Evolutionary conservation across 2,797 vertebrate genomes (phyloP).

Genomic region (Microcaecilia unicolor): DNA sequence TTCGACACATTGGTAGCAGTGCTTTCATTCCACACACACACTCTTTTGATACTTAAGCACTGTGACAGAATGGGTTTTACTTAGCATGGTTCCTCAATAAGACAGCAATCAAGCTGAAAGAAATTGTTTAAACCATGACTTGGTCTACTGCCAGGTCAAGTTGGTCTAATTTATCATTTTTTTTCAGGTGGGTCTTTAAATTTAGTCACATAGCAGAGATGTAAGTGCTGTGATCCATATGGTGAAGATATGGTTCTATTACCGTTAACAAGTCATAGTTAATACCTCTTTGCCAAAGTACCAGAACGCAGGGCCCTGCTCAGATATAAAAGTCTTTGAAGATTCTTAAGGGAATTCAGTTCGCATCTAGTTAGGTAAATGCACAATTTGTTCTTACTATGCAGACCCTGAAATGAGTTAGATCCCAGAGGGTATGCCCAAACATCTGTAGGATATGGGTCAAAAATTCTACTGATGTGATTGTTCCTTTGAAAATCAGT

Average conservation of each 20-base stretch:
- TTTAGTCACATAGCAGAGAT: slow-evolving; percentile 43
- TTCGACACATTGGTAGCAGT: slow-evolving; percentile 53
- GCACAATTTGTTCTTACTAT: slow-evolving; percentile 51
- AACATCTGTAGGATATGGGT: slow-evolving; percentile 50
- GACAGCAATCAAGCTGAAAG: slow-evolving; percentile 58
- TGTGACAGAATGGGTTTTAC: slow-evolving; percentile 57
- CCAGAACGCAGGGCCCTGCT: slow-evolving; percentile 42
- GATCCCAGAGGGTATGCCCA: slow-evolving; percentile 35
- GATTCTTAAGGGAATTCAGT: slow-evolving; percentile 44
- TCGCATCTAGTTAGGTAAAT: slow-evolving; percentile 41
- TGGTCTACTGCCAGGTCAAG: slow-evolving; percentile 61
- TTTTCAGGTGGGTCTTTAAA: slow-evolving; percentile 53
- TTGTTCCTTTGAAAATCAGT: slow-evolving; percentile 49
- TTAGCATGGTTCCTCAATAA: slow-evolving; percentile 53
- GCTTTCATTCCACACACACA: slow-evolving; percentile 54
- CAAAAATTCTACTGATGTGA: slow-evolving; percentile 42
- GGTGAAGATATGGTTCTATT: slow-evolving; percentile 37
- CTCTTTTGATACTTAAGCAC: slow-evolving; percentile 51
- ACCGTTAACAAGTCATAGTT: slow-evolving; percentile 41
- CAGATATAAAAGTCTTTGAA: slow-evolving; percentile 49
- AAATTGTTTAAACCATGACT: slow-evolving; percentile 63
- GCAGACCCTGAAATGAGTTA: slow-evolving; percentile 53
- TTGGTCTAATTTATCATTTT: slow-evolving; percentile 66
- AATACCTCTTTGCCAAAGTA: slow-evolving; percentile 53
- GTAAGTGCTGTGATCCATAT: slow-evolving; percentile 39